These are phyloP conservation scores for Gymnobelideus leadbeateri DNA, from an alignment of 2,113 vertebrate genomes.

Conservation along the genomic window DNA sequence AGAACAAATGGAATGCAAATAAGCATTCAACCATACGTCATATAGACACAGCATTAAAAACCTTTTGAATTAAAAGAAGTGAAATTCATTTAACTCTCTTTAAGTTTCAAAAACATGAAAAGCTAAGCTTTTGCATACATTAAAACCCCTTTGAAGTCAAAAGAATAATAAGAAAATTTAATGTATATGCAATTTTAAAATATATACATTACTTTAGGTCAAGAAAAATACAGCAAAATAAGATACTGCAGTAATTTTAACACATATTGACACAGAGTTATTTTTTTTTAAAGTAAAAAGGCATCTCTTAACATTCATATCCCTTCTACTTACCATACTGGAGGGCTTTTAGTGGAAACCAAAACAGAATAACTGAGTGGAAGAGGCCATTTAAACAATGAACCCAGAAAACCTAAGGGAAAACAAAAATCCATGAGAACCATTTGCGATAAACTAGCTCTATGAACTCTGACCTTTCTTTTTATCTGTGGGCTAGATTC, in stretches of 20 bases:
- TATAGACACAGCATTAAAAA: not conserved
- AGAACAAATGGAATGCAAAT: constrained; percentile 3
- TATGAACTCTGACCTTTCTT: constrained; percentile 92
- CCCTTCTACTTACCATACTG: constrained; percentile 93
- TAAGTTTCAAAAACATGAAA: constrained; percentile 74
- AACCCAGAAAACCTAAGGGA: constrained; percentile 98
- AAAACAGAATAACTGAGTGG: constrained; percentile 99
- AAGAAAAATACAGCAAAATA: constrained; percentile 64
- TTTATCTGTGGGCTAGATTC: constrained; percentile 92
- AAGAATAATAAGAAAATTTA: constrained; percentile 70
- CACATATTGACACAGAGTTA: constrained; percentile 47
- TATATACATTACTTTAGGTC: constrained; percentile 53
- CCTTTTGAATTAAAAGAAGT: constrained; percentile 12
- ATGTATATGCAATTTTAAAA: constrained; percentile 46
- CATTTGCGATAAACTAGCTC: constrained; percentile 90
- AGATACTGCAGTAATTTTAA: constrained; percentile 31
- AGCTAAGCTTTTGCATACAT: constrained; percentile 73
- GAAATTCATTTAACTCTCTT: constrained; percentile 71
- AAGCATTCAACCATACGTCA: not conserved
- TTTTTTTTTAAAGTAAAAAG: constrained; percentile 66
- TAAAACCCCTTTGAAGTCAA: constrained; percentile 71
- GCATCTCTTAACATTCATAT: constrained; percentile 66
- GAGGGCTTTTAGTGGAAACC: constrained; percentile 99
- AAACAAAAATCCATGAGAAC: constrained; percentile 94
- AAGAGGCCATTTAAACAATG: constrained; percentile 99